Evolutionary conservation across 2,113 vertebrate species (phyloP), one percentile per base, ranked within the genome.

Genomic region (Ochotona curzoniae): DNA sequence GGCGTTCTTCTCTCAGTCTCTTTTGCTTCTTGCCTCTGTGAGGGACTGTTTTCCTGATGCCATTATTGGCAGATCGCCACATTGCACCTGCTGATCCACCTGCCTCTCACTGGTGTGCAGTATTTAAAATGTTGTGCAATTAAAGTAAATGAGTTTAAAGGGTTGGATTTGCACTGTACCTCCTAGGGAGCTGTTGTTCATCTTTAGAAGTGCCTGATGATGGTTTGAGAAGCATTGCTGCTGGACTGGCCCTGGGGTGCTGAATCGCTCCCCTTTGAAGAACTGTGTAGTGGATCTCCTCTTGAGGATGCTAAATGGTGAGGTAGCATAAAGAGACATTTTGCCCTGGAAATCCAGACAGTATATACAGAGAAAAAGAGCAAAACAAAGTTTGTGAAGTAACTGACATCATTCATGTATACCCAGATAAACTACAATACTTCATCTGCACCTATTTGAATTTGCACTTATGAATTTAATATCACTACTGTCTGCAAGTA

Each of bases 121-220:
- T 96, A 97, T 97, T 97, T 97, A 97, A 97, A 96, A 96, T 69
- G 95, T 96, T 97, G 96, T 1, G 7, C 96, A 97, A 97, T 97
- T 97, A 96, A 95, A 96, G 93, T 85, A 96, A 97, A 97, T 97
- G 96, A 97, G 95, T 97, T 97, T 95, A 97, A 96, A 96, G 97
- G 97, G 79, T 90, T 96, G 85, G 91, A 95, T 97, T 93, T 94
- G 87, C 92, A 95, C 82, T 92, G 38, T 64, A 90, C 78, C 95
- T 93, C 97, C 97, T 76, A 61, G 91, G 76, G 87, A 95, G 93
- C 93, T 96, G 96, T 96, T 97, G 96, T 97, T 97, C 96, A 95
- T 95, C 94, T 92, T 96, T 95, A 94, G 95, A 96, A 95, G 96
- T 94, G 94, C 84, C 96, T 96, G 93, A 96, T 95, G 96, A 97